phyloP scores from a whole-genome alignment of 2,113 vertebrate genomes.

The Spizaetus ornatus region DNA sequence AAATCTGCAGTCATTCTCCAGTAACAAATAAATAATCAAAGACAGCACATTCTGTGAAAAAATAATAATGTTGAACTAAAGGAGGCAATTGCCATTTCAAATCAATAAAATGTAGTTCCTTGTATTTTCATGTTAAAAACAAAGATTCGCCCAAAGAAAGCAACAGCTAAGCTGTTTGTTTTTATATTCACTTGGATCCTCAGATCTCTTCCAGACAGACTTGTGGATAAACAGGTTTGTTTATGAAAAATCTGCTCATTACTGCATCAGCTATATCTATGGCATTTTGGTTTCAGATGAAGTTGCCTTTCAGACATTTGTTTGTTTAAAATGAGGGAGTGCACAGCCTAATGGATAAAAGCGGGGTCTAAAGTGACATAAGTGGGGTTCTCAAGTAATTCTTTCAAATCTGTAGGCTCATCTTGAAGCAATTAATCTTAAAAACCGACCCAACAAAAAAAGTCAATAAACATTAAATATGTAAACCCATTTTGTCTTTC shows the following conservation, averaged over 20 bases:
- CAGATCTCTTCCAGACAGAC: background rate
- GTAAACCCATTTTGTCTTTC: slow-evolving; percentile 9
- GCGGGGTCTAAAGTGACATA: background rate
- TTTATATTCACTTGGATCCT: background rate
- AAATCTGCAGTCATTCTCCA: slow-evolving; percentile 48
- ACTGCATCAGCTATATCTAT: background rate
- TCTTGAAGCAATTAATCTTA: slow-evolving; percentile 44
- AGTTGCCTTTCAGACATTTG: background rate
- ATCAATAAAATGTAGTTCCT: slow-evolving; percentile 30
- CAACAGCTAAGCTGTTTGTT: slow-evolving; percentile 1
- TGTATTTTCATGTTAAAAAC: slow-evolving; percentile 31
- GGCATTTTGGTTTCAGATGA: background rate
- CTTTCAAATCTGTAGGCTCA: background rate
- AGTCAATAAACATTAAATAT: slow-evolving; percentile 63
- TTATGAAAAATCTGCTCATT: slow-evolving; percentile 30
- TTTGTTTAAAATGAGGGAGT: background rate
- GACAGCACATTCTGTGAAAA: slow-evolving; percentile 21
- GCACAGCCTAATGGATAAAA: background rate
- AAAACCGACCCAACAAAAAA: background rate
- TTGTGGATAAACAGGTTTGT: slow-evolving; percentile 38
- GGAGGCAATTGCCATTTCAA: slow-evolving; percentile 44
- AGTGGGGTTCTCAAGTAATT: background rate
- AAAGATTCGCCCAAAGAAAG: slow-evolving; percentile 14
- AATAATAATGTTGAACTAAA: slow-evolving; percentile 29
- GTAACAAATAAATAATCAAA: slow-evolving; percentile 52